phyloP scores from a whole-genome alignment of 2,888 invertebrate genomes.

The Watsonalla cultraria region DNA sequence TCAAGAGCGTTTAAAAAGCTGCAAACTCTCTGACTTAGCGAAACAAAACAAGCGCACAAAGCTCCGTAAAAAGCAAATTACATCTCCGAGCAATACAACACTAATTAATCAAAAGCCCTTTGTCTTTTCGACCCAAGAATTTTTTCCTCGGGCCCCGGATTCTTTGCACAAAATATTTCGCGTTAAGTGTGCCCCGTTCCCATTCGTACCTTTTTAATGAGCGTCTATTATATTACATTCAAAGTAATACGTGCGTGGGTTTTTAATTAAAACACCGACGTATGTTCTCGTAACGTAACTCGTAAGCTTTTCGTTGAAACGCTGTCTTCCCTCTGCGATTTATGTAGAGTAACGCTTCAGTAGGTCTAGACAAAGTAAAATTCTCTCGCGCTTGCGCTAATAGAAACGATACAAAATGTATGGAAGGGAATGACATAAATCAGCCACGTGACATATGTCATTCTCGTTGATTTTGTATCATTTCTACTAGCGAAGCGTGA shows the following conservation, averaged over 20 bases:
- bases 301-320: not conserved
- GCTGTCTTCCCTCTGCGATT: not conserved
- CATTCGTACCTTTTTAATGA: slow-evolving; percentile 14
- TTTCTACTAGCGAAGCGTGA: no score
- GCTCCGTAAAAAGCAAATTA: not conserved
- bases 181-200: slow-evolving; percentile 4
- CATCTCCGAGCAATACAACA: not conserved
- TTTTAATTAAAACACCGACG: not conserved
- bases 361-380: no score
- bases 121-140: slow-evolving; percentile 3
- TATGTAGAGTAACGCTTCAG: not conserved
- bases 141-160: not conserved
- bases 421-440: no score
- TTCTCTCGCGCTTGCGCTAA: no score
- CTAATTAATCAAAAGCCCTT: not conserved
- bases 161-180: slow-evolving; percentile 6
- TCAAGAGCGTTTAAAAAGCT: no score
- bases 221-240: slow-evolving; percentile 10
- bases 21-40: no score
- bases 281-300: no score
- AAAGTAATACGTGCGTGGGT: slow-evolving; percentile 5
- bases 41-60: no score
- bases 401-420: no score
- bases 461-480: no score
- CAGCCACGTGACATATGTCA: no score